phyloP scores from a whole-genome alignment of 1,140 invertebrate genomes.

The Drosophila erecta region DNA sequence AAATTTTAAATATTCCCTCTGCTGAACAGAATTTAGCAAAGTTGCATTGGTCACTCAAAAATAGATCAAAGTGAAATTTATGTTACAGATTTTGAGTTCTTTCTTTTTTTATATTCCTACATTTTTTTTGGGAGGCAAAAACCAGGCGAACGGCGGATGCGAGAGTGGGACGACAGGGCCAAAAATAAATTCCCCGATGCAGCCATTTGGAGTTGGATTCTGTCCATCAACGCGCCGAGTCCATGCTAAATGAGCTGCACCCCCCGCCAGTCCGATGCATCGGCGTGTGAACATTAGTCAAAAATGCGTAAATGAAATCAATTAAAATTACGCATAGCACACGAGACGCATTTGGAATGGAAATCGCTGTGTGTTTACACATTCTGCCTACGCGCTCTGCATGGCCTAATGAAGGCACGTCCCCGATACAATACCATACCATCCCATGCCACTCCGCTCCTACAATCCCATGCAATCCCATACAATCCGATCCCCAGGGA shows the following conservation, averaged over 20 bases:
- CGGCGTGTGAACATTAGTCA: conserved; percentile 68
- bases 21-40: conserved; percentile 33
- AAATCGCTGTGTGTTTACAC: conserved; percentile 55
- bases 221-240: conserved; percentile 70
- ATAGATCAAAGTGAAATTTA: conserved; percentile 70
- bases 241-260: conserved; percentile 70
- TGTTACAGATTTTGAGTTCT: conserved; percentile 29
- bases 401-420: conserved; percentile 75
- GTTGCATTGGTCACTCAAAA: conserved; percentile 37
- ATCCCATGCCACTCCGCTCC: conserved; percentile 2
- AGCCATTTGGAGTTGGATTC: conserved; percentile 50
- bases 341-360: conserved; percentile 49
- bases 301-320: conserved; percentile 78
- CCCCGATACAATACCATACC: conserved; percentile 14
- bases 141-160: conserved; percentile 24
- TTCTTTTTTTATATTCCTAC: not conserved
- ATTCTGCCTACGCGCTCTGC: conserved; percentile 61
- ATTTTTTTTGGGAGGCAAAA: conserved; percentile 1
- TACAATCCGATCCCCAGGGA: conserved; percentile 14
- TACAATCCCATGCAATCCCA: not conserved
- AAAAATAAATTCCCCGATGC: conserved; percentile 43
- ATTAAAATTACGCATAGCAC: conserved; percentile 75
- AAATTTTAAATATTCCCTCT: conserved; percentile 38
- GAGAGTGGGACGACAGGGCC: conserved; percentile 30
- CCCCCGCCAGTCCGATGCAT: conserved; percentile 13